A percentile compares a stretch with the other conserved stretches of the same genome.
Evolutionary conservation across 2,797 vertebrate species (phyloP).

Genomic region (Brachyalestes nurse): DNA sequence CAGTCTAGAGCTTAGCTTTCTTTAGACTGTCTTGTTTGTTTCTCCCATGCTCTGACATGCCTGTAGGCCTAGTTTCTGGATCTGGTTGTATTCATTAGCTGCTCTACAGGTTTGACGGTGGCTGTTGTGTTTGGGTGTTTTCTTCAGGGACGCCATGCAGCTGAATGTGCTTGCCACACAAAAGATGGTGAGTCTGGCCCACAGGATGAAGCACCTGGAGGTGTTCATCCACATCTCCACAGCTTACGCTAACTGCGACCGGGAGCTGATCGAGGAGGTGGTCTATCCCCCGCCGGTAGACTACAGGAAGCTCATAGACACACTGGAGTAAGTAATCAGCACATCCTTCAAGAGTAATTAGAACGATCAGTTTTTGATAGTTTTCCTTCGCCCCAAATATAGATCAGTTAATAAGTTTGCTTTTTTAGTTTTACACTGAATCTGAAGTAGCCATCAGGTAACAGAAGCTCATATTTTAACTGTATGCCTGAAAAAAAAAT

Average conservation of each 20-base stretch:
- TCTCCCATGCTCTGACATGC: neutral
- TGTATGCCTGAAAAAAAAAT: too few relatives aligned
- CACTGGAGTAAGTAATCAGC: conserved; percentile 85
- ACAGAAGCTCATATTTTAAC: too few relatives aligned
- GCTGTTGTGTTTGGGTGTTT: neutral
- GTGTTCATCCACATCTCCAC: conserved; percentile 94
- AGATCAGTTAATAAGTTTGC: too few relatives aligned
- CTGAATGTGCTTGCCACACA: conserved; percentile 94
- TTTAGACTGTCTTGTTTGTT: neutral
- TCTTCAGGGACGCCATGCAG: conserved; percentile 90
- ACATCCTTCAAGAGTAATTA: neutral
- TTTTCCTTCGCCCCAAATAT: neutral
- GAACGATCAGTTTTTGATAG: neutral
- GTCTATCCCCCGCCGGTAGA: conserved; percentile 93
- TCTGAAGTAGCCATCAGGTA: too few relatives aligned
- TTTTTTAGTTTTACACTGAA: too few relatives aligned
- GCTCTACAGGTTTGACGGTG: neutral
- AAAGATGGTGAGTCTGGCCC: conserved; percentile 89
- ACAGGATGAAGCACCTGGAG: conserved; percentile 90
- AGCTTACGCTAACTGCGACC: conserved; percentile 94
- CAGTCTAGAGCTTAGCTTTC: neutral
- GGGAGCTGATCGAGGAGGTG: conserved; percentile 91
- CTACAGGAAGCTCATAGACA: conserved; percentile 92
- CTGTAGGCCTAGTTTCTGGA: neutral
- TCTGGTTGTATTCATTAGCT: neutral